Evolutionary conservation across 2,888 invertebrate species (phyloP).

Genomic region (Caenorhabditis virilis): DNA sequence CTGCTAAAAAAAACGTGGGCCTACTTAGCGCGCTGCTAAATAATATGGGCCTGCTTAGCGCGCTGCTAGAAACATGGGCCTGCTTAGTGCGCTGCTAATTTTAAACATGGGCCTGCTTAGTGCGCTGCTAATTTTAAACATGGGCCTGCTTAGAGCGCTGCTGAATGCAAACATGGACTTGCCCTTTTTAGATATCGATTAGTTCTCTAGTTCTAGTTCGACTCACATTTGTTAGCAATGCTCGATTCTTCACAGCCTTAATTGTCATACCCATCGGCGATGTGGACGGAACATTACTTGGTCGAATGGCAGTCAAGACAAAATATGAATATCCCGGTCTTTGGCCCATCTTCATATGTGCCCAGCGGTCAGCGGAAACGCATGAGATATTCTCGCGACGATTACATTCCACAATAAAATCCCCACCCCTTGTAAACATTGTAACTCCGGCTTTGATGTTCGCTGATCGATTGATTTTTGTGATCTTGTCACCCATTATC

Average conservation of each 20-base stretch:
- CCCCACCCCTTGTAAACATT: background rate
- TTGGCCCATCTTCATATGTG: background rate
- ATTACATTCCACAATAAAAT: background rate
- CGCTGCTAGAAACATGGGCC: too few relatives aligned
- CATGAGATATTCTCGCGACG: background rate
- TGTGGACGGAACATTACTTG: background rate
- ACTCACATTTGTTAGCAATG: constrained; percentile 1
- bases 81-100: too few relatives aligned
- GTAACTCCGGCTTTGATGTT: background rate
- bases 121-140: too few relatives aligned
- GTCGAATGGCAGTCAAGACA: constrained; percentile 1
- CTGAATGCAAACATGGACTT: too few relatives aligned
- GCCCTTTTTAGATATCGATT: too few relatives aligned
- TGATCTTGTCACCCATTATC: constrained; percentile 12
- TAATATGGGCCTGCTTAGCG: too few relatives aligned
- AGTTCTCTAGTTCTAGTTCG: too few relatives aligned
- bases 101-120: too few relatives aligned
- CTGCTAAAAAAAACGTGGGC: too few relatives aligned
- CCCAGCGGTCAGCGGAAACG: background rate
- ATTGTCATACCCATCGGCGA: constrained; percentile 9
- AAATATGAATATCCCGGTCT: constrained; percentile 6
- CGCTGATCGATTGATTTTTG: constrained; percentile 1
- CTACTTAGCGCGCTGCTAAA: too few relatives aligned
- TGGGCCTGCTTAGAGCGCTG: too few relatives aligned
- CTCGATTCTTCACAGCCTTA: constrained; percentile 12